Percentiles rank a stretch among this genome's conserved stretches.
phyloP scores from a whole-genome alignment of 1,140 invertebrate species.

The Maconellicoccus hirsutus region DNA sequence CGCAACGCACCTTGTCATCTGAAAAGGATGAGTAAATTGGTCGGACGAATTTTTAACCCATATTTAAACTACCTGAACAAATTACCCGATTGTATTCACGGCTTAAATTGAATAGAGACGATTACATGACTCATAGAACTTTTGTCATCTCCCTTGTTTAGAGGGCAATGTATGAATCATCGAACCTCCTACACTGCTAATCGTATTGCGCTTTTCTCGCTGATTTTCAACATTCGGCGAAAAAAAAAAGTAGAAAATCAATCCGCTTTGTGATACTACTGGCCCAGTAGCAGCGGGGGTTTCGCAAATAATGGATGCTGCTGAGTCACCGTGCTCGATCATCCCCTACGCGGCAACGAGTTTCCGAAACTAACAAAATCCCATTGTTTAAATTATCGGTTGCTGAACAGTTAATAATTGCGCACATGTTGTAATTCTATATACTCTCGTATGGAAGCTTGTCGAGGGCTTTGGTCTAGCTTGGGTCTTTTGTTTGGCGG shows the following conservation, averaged over 20 bases:
- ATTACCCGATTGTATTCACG: background rate
- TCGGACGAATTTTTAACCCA: background rate
- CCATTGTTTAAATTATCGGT: conserved; percentile 4
- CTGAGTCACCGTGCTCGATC: background rate
- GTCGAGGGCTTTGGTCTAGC: conserved; percentile 1
- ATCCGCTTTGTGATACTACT: conserved; percentile 1
- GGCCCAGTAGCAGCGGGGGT: conserved; percentile 5
- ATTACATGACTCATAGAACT: background rate
- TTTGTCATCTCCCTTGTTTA: background rate
- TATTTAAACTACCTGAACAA: background rate
- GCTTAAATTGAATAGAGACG: too few relatives aligned
- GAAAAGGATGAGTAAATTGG: too few relatives aligned
- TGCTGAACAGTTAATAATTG: conserved; percentile 5
- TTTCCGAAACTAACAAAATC: background rate
- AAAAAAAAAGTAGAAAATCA: background rate
- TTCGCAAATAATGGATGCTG: background rate
- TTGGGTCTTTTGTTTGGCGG: background rate
- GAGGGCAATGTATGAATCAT: background rate
- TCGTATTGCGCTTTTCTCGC: background rate
- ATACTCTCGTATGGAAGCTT: background rate
- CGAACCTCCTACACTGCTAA: too few relatives aligned
- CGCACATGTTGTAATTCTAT: conserved; percentile 8
- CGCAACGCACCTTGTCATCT: too few relatives aligned
- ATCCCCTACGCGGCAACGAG: background rate
- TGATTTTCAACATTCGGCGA: background rate